These are phyloP conservation scores for Brachyhypopomus gauderio DNA, from an alignment of 2,113 vertebrate genomes.

Conservation along the genomic window DNA sequence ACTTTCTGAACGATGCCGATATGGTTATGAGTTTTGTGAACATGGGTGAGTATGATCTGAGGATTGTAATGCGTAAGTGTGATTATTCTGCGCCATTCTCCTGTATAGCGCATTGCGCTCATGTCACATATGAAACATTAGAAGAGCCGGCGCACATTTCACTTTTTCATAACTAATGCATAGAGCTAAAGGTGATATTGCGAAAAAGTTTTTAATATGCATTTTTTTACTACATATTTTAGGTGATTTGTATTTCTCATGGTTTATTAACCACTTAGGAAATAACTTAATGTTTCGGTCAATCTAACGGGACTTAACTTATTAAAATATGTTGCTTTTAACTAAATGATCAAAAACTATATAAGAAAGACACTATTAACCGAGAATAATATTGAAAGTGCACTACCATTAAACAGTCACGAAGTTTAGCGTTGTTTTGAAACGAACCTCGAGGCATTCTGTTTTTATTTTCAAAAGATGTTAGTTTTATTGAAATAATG, in stretches of 20 bases:
- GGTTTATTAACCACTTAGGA: background rate
- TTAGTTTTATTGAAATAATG: background rate
- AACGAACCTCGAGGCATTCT: background rate
- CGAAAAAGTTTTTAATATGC: no score
- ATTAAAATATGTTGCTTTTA: background rate
- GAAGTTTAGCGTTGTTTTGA: background rate
- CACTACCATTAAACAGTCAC: background rate
- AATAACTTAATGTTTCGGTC: background rate
- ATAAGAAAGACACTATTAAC: background rate
- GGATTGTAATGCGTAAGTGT: no score
- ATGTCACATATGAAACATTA: no score
- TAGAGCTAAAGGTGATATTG: no score
- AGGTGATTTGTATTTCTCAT: background rate
- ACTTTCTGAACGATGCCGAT: slow-evolving; percentile 97
- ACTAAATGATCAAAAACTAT: background rate
- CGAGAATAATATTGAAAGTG: background rate
- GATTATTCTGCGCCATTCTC: no score
- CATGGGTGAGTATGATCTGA: slow-evolving; percentile 82
- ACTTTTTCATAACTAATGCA: no score
- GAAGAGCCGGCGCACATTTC: no score
- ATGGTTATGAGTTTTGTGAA: slow-evolving; percentile 99
- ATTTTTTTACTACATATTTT: no score
- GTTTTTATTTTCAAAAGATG: no score
- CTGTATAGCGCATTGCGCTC: no score
- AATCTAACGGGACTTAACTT: background rate